phyloP scores from a whole-genome alignment of 2,797 vertebrate genomes.

The Pseudopleuronectes americanus region DNA sequence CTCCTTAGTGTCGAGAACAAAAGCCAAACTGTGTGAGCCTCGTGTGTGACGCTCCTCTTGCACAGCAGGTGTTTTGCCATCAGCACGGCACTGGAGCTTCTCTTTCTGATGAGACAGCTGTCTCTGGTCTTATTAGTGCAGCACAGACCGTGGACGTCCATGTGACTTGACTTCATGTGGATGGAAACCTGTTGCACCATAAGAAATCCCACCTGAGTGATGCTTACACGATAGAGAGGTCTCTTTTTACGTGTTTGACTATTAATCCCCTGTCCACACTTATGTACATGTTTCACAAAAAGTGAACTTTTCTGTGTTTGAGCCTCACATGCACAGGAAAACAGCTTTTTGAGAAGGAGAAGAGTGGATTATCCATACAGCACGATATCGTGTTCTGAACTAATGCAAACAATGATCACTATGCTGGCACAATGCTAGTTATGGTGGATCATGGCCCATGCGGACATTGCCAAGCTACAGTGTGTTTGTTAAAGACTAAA shows the following conservation, averaged over 20 bases:
- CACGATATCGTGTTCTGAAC: too few species aligned
- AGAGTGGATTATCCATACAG: too few species aligned
- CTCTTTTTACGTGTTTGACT: constrained; percentile 4
- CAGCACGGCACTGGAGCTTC: constrained; percentile 24
- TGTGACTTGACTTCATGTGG: constrained; percentile 13
- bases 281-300: too few species aligned
- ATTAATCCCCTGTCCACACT: too few species aligned
- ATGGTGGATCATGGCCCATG: too few species aligned
- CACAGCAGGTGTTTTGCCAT: constrained; percentile 59
- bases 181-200: constrained; percentile 22
- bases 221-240: constrained; percentile 5
- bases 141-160: constrained; percentile 2
- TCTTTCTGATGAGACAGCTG: constrained; percentile 34
- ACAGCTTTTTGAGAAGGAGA: too few species aligned
- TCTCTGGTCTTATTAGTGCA: constrained; percentile 34
- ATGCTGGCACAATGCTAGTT: too few species aligned
- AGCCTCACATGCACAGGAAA: too few species aligned
- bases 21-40: constrained; percentile 19
- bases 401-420: too few species aligned
- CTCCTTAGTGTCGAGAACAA: constrained; percentile 8
- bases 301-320: too few species aligned
- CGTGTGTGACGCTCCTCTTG: constrained; percentile 31
- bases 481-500: too few species aligned
- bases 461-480: too few species aligned
- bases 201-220: constrained; percentile 8